phyloP scores from a whole-genome alignment of 1,140 invertebrate species.

The Yoshiicerus persimilis region DNA sequence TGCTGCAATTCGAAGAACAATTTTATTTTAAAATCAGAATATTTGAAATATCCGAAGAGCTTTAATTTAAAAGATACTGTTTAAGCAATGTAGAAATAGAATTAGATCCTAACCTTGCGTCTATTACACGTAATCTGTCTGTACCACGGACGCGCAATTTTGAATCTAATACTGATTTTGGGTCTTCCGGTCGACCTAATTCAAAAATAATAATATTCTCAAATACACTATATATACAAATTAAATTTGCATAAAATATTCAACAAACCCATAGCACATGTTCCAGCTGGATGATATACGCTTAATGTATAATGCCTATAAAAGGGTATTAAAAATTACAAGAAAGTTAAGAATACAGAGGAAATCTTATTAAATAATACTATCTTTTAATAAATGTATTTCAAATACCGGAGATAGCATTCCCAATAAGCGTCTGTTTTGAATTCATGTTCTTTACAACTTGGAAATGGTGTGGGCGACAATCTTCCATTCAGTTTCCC shows the following conservation, averaged over 20 bases:
- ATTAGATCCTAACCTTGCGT: no score
- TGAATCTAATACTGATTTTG: conserved; percentile 55
- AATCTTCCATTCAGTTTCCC: conserved; percentile 29
- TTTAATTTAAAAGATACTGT: no score
- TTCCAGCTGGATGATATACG: conserved; percentile 54
- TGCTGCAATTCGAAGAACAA: not conserved
- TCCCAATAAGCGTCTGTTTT: conserved; percentile 50
- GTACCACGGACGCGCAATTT: conserved; percentile 54
- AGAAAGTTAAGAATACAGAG: no score
- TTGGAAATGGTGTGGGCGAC: conserved; percentile 41
- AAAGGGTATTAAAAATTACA: not conserved
- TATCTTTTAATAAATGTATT: no score
- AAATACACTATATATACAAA: not conserved
- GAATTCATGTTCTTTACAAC: conserved; percentile 48
- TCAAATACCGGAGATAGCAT: conserved; percentile 48
- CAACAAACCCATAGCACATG: conserved; percentile 48
- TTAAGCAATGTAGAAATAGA: no score
- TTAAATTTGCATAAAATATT: not conserved
- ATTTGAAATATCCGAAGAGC: no score
- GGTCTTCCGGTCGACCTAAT: conserved; percentile 52
- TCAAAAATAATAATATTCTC: not conserved
- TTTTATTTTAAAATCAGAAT: not conserved
- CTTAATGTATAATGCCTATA: conserved; percentile 44
- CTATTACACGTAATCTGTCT: conserved; percentile 54
- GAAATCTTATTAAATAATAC: no score